phyloP scores from a whole-genome alignment of 2,888 invertebrate species.

The Sturmia bella region DNA sequence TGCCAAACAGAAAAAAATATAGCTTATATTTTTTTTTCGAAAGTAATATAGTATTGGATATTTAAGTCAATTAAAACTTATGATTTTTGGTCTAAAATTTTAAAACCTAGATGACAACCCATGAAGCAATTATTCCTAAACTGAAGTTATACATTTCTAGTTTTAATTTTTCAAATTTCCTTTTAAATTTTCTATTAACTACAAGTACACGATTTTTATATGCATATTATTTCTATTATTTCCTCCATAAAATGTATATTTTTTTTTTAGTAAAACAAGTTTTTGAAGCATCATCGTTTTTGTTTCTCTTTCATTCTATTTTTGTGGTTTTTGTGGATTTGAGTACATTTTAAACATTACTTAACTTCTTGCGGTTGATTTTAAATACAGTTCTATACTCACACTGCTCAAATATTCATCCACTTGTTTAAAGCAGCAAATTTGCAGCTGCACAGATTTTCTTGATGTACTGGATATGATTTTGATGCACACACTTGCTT shows the following conservation, averaged over 20 bases:
- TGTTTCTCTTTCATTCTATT: conserved; percentile 49
- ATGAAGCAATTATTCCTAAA: no score
- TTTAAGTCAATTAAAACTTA: no score
- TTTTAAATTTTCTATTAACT: no score
- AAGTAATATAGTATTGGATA: no score
- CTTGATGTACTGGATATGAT: not conserved
- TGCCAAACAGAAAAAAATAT: no score
- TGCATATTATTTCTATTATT: not conserved
- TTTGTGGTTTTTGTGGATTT: conserved; percentile 69
- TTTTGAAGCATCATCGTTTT: conserved; percentile 9
- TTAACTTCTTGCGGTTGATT: conserved; percentile 69
- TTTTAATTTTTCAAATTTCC: no score
- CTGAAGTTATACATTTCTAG: no score
- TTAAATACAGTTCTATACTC: conserved; percentile 54
- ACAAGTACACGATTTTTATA: no score
- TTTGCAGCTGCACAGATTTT: not conserved
- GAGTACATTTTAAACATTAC: conserved; percentile 70
- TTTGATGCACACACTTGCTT: not conserved
- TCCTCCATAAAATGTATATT: not conserved
- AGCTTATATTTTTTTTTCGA: no score
- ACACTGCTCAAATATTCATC: conserved; percentile 21
- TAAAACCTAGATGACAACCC: no score
- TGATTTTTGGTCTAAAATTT: no score
- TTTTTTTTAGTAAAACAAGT: not conserved
- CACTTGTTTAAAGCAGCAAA: not conserved